A percentile compares a stretch with the other conserved stretches of the same genome.
Conservation (phyloP, 1,140 invertebrate species). For the Platorchestia sp. region DNA sequence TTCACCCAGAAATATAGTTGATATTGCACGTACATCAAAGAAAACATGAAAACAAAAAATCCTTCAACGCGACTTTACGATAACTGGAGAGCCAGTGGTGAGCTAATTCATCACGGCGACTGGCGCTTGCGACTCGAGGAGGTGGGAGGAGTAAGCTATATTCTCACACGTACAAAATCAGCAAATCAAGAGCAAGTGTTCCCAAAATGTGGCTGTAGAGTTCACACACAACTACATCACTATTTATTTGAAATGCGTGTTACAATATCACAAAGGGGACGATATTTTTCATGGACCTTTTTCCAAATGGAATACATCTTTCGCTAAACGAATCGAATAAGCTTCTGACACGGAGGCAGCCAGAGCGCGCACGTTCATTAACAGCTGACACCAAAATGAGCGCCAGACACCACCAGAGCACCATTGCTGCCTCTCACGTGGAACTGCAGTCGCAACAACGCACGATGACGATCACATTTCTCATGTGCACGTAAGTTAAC, state of each 20-base stretch:
- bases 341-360: background rate
- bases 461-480: no score
- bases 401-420: no score
- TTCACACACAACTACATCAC: background rate
- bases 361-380: background rate
- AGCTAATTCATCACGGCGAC: background rate
- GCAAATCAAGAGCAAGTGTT: background rate
- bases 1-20: background rate
- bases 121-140: background rate
- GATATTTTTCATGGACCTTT: background rate
- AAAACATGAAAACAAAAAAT: background rate
- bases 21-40: background rate
- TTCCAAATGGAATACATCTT: no score
- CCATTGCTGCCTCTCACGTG: no score
- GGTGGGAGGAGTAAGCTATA: background rate
- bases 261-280: background rate
- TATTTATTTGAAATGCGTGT: background rate
- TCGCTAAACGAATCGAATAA: no score
- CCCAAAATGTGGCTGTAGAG: background rate
- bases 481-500: no score
- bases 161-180: background rate
- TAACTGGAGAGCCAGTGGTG: background rate
- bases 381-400: no score
- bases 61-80: background rate
- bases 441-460: no score